Conservation (phyloP, 2,888 invertebrate species). For the Aricia artaxerxes region DNA sequence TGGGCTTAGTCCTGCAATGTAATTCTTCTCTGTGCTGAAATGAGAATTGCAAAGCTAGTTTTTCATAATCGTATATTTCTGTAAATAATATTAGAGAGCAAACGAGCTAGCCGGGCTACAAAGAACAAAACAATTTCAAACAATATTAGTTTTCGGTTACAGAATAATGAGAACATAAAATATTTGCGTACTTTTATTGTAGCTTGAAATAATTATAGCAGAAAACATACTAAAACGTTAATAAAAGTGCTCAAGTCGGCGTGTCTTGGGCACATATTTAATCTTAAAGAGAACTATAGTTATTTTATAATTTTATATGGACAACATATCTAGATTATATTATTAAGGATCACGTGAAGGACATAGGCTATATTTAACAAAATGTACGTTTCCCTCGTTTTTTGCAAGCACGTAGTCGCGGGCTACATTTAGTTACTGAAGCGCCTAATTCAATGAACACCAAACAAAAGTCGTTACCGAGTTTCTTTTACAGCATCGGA, state of each 20-base stretch:
- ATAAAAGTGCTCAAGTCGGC: too few species aligned
- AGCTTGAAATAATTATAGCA: too few species aligned
- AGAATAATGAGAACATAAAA: not conserved
- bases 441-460: conserved; percentile 12
- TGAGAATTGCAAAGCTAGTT: conserved; percentile 15
- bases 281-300: too few species aligned
- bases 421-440: not conserved
- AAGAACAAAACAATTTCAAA: not conserved
- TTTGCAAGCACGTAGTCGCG: too few species aligned
- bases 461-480: conserved; percentile 1
- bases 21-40: conserved; percentile 10
- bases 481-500: conserved; percentile 1
- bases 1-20: not conserved
- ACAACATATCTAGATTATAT: too few species aligned
- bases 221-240: too few species aligned
- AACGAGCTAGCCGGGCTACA: not conserved
- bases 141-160: conserved; percentile 1
- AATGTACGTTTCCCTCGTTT: too few species aligned
- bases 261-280: too few species aligned
- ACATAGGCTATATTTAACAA: too few species aligned
- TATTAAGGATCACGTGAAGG: too few species aligned
- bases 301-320: too few species aligned
- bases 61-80: conserved; percentile 19
- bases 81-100: conserved; percentile 18
- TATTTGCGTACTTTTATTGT: not conserved